Base-by-base conservation (phyloP, 2,113 vertebrate species). In the Girardinichthys multiradiatus region DNA sequence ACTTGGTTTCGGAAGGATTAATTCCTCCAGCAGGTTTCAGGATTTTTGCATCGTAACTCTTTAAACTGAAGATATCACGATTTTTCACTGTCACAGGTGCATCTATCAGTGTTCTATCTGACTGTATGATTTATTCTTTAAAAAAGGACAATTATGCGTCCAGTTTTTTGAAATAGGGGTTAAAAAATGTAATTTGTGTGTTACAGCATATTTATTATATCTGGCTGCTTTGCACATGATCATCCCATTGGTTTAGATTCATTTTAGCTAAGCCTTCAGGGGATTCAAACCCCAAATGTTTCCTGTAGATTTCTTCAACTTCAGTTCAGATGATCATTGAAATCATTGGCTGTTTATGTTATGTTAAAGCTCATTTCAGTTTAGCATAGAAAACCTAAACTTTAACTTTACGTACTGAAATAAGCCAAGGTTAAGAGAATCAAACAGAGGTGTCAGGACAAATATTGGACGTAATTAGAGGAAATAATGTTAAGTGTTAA, bases 291-390 rank as follows among this genome's bases (percentile, higher is more conserved):
- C 31, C 21, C 14, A 15, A 31, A 24, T 24, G 62, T 37, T 21
- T 51, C 21, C 51, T 13, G 26, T 12, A 60, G 24, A 42, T 77
- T 68, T 59, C 48, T 27, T 64, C 39, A 33, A 21, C 29, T 59
- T 54, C 21, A 42, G 51, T 73, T 77, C 24, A 65, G 8, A 69
- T 65, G 57, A 31, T 60, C 9, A 35, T 26, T 57, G n/a, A 24
- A 6, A 1, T 51, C 26, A 27, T 66, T 57, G 33, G 1, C 9
- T 45, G 39, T 17, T 42, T 42, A 42, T 42, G 15, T 45, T 45
- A 19, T 45, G 17, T 45, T 6, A 5, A 24, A 57, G 48, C 24
- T 35, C 54, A 57, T 35, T 26, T 57, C 33, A 26, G 57, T 33
- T 27, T 35, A 19, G 42, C 42, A 45, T 14, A 45, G 42, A 1